Percentiles rank a stretch among this genome's conserved stretches.
These are phyloP conservation scores for Machaerirhynchus nigripectus DNA, from an alignment of 2,113 vertebrate species.

Conservation along the genomic window DNA sequence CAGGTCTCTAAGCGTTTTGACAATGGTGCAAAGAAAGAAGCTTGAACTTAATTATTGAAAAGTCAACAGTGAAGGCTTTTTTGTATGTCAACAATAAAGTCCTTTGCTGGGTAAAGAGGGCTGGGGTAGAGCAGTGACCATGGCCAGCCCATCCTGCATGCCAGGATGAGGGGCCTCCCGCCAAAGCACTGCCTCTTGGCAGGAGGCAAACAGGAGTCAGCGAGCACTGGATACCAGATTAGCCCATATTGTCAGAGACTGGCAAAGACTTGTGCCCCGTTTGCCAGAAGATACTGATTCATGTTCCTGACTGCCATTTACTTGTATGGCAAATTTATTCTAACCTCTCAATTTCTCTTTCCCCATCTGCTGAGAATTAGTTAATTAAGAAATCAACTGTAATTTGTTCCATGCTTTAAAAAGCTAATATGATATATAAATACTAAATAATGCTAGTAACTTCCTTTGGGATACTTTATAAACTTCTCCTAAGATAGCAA, in stretches of 20 bases:
- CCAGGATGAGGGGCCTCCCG: not conserved
- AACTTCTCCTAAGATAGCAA: not conserved
- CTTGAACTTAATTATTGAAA: not conserved
- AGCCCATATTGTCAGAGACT: not conserved
- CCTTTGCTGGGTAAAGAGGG: not conserved
- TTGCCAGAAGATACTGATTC: constrained; percentile 35
- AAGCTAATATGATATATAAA: not conserved
- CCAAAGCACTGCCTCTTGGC: not conserved
- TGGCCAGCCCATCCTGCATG: not conserved
- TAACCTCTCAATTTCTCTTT: constrained; percentile 10
- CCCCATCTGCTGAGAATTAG: constrained; percentile 12
- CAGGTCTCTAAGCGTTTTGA: not conserved
- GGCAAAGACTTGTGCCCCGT: not conserved
- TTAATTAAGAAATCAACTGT: not conserved
- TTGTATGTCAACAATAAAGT: not conserved
- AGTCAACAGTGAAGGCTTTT: not conserved
- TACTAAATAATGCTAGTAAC: not conserved
- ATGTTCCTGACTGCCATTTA: constrained; percentile 23
- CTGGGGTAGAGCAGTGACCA: not conserved
- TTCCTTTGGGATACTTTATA: not conserved
- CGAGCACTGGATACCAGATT: not conserved
- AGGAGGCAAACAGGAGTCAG: not conserved
- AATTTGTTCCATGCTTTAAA: not conserved
- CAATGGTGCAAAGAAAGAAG: not conserved
- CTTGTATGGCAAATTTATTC: not conserved